These are phyloP conservation scores for Galeopterus variegatus DNA, from an alignment of 2,113 vertebrate species.

Conservation along the genomic window DNA sequence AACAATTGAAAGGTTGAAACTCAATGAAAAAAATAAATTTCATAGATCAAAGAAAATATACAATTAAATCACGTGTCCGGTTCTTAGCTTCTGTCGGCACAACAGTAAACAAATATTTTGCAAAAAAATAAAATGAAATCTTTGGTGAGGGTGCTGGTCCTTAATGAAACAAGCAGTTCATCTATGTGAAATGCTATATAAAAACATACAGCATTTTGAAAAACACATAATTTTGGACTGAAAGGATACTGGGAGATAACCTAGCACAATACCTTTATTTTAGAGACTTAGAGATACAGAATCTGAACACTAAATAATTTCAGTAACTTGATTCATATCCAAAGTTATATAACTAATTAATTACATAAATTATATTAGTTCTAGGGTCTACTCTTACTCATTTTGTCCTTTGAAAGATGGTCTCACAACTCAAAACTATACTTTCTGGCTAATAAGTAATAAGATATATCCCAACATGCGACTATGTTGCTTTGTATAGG, in stretches of 20 bases:
- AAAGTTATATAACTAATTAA: not conserved
- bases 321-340: not conserved
- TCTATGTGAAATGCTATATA: not conserved
- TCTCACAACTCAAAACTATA: not conserved
- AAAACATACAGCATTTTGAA: not conserved
- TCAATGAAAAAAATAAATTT: too few relatives aligned
- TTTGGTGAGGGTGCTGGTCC: not conserved
- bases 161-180: not conserved
- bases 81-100: not conserved
- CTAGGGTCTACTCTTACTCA: not conserved
- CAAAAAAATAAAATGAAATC: not conserved
- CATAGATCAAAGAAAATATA: not conserved
- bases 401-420: not conserved
- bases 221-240: not conserved
- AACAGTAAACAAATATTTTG: not conserved
- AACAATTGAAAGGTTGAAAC: not conserved
- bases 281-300: not conserved
- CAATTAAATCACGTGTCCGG: not conserved
- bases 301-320: not conserved
- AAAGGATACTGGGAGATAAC: not conserved
- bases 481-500: not conserved
- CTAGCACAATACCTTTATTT: not conserved
- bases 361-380: not conserved
- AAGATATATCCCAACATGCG: not conserved
- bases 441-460: not conserved